phyloP scores from a whole-genome alignment of 2,797 vertebrate species.

The Myotis planiceps region DNA sequence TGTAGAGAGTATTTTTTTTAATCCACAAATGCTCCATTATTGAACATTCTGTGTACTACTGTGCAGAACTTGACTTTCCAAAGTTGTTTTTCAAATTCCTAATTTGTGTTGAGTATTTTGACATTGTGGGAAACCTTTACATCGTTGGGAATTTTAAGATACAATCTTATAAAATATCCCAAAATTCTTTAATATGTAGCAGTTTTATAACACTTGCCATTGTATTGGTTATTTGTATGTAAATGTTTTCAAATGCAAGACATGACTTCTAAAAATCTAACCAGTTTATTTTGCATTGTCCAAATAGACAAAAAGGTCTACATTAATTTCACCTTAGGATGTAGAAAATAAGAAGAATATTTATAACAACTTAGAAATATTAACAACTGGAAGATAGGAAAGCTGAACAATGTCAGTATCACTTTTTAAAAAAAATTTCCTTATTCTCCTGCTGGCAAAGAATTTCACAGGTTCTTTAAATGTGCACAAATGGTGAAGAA shows the following conservation, averaged over 20 bases:
- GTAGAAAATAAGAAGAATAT: not conserved
- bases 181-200: not conserved
- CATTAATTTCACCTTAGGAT: not conserved
- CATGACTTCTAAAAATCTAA: not conserved
- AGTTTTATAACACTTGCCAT: not conserved
- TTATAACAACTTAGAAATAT: not conserved
- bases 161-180: not conserved
- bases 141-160: not conserved
- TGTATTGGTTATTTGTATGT: not conserved
- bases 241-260: not conserved
- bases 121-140: not conserved
- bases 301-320: not conserved
- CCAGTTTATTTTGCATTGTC: constrained; percentile 21
- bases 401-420: not conserved
- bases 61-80: not conserved
- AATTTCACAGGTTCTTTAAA: not conserved
- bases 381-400: not conserved
- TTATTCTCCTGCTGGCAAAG: not conserved
- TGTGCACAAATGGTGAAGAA: not conserved
- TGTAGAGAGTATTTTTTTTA: not conserved
- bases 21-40: not conserved
- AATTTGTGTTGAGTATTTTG: not conserved
- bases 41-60: not conserved
- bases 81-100: constrained; percentile 2
- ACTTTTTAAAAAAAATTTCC: not conserved